Evolutionary conservation across 1,140 invertebrate species (phyloP).

Genomic region (Drosophila setifemur): DNA sequence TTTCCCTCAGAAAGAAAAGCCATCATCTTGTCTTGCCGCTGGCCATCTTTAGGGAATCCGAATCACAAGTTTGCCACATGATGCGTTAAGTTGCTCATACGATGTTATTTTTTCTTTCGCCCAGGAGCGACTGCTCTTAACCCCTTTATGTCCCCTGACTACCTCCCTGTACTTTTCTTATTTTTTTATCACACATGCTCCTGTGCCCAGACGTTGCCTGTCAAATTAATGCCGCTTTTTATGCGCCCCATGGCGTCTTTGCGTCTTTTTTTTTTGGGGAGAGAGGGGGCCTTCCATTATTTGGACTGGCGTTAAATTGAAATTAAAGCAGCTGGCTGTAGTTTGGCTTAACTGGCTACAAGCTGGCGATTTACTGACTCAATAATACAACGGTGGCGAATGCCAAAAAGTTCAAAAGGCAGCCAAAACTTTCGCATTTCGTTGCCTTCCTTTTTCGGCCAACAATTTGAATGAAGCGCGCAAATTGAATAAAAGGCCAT

Average conservation of each 20-base stretch:
- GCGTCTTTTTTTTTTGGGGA: conserved; percentile 2
- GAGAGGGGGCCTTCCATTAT: not conserved
- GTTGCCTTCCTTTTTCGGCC: conserved; percentile 4
- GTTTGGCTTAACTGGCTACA: conserved; percentile 36
- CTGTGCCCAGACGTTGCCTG: conserved; percentile 18
- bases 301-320: conserved; percentile 8
- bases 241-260: conserved; percentile 25
- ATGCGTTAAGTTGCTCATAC: conserved; percentile 22
- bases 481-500: conserved; percentile 71
- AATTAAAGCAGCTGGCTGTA: conserved; percentile 35
- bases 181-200: conserved; percentile 15
- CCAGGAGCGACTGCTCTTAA: conserved; percentile 18
- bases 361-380: conserved; percentile 32
- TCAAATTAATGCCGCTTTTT: conserved; percentile 42
- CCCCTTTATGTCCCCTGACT: conserved; percentile 27
- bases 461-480: conserved; percentile 60
- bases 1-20: not conserved
- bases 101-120: not conserved
- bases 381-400: conserved; percentile 47
- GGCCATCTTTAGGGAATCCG: conserved; percentile 2
- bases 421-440: conserved; percentile 45
- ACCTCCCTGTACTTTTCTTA: not conserved
- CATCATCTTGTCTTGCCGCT: conserved; percentile 1
- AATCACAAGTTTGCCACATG: conserved; percentile 19
- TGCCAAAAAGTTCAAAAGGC: conserved; percentile 63